Conservation (phyloP, 2,888 invertebrate genomes). For the Mechanitis messenoides region DNA sequence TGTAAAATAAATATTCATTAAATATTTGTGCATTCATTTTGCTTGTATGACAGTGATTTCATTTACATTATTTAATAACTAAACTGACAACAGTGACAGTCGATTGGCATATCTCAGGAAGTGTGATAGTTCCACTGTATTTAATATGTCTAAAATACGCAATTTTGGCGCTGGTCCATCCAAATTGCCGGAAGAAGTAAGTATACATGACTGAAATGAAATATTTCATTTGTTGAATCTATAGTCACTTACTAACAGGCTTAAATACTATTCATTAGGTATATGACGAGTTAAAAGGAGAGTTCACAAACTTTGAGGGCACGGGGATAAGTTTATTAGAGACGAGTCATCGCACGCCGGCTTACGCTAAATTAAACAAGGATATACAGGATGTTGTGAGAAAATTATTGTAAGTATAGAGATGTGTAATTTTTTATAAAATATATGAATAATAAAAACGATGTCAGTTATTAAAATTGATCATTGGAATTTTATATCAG, state of each 20-base stretch:
- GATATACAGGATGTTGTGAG: slow-evolving; percentile 66
- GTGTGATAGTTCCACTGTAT: slow-evolving; percentile 23
- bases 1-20: no score
- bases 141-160: slow-evolving; percentile 71
- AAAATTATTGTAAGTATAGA: slow-evolving; percentile 58
- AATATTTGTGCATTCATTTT: neutral
- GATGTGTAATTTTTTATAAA: neutral
- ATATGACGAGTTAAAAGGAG: slow-evolving; percentile 85
- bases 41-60: neutral
- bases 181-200: slow-evolving; percentile 93
- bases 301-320: slow-evolving; percentile 86
- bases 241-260: neutral
- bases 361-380: slow-evolving; percentile 85
- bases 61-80: neutral
- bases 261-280: slow-evolving; percentile 78
- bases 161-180: slow-evolving; percentile 98
- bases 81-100: slow-evolving; percentile 20
- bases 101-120: slow-evolving; percentile 22
- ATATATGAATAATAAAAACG: neutral
- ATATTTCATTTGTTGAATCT: neutral
- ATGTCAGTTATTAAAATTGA: no score
- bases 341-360: slow-evolving; percentile 93
- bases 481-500: no score
- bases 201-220: slow-evolving; percentile 32
- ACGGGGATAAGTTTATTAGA: slow-evolving; percentile 94